phyloP scores from a whole-genome alignment of 1,140 invertebrate genomes.

The Ceratosolen fusciceps region DNA sequence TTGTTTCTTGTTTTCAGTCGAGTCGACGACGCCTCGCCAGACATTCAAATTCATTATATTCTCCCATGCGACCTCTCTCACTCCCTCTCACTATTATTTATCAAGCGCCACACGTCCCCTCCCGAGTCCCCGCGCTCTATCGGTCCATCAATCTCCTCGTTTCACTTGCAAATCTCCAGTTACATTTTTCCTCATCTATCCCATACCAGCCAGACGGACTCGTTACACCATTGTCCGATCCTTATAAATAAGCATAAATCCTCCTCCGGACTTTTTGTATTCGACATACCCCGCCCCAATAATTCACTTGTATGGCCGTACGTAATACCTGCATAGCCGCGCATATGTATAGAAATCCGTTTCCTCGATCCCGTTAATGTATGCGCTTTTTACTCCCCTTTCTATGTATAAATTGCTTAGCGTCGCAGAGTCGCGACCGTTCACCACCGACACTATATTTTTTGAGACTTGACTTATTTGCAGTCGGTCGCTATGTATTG shows the following conservation, averaged over 20 bases:
- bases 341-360: too few relatives aligned
- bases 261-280: not conserved
- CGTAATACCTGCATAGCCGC: too few relatives aligned
- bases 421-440: not conserved
- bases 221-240: not conserved
- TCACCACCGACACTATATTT: not conserved
- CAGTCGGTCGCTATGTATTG: not conserved
- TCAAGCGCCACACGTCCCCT: too few relatives aligned
- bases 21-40: not conserved
- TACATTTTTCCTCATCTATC: not conserved
- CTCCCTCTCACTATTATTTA: too few relatives aligned
- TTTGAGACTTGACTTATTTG: slow-evolving; percentile 11
- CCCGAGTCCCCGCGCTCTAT: not conserved
- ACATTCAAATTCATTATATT: slow-evolving; percentile 14
- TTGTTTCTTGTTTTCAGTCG: slow-evolving; percentile 12
- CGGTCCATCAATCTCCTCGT: not conserved
- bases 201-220: not conserved
- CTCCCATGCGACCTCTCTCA: not conserved
- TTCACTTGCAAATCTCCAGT: not conserved
- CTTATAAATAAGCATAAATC: not conserved
- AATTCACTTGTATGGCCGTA: too few relatives aligned
- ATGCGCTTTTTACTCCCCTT: not conserved
- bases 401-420: not conserved
- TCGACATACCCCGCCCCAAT: too few relatives aligned
- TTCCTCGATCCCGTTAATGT: not conserved